phyloP scores from a whole-genome alignment of 2,797 vertebrate species.

The Lagodon rhomboides region DNA sequence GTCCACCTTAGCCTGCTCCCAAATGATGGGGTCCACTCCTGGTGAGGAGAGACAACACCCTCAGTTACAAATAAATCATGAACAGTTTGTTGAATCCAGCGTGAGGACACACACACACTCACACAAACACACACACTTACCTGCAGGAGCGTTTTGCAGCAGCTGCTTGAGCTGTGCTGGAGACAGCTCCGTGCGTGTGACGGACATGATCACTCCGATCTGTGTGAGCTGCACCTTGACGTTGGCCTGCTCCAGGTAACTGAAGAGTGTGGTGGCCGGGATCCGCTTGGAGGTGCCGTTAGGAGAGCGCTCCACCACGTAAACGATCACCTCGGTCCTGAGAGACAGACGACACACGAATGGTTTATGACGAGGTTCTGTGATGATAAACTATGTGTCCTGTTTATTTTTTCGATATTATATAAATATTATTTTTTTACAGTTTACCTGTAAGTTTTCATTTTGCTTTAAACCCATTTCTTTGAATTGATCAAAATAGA shows the following conservation, averaged over 20 bases:
- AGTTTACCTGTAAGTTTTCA: too few species aligned
- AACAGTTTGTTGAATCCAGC: background rate
- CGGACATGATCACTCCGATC: conserved; percentile 90
- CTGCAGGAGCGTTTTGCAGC: conserved; percentile 94
- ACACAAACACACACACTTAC: conserved; percentile 69
- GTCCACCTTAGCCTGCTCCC: conserved; percentile 99
- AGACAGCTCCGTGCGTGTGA: conserved; percentile 93
- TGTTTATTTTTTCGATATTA: too few species aligned
- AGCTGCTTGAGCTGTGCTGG: conserved; percentile 95
- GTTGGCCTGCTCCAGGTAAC: conserved; percentile 92
- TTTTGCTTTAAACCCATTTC: too few species aligned
- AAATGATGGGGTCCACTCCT: conserved; percentile 99
- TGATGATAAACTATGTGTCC: too few species aligned
- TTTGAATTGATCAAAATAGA: too few species aligned
- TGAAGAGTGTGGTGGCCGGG: conserved; percentile 89
- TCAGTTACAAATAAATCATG: background rate
- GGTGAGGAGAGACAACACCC: conserved; percentile 24
- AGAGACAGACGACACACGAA: background rate
- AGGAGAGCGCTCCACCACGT: conserved; percentile 94
- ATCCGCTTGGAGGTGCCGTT: conserved; percentile 97
- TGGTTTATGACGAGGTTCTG: background rate
- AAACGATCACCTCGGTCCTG: conserved; percentile 96
- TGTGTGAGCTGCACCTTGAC: conserved; percentile 92
- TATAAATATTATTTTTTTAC: too few species aligned
- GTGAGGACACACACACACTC: background rate